Evolutionary conservation across 2,797 vertebrate genomes (phyloP), one percentile per base, ranked within the genome.

Genomic region (Leptatherina wallacei): DNA sequence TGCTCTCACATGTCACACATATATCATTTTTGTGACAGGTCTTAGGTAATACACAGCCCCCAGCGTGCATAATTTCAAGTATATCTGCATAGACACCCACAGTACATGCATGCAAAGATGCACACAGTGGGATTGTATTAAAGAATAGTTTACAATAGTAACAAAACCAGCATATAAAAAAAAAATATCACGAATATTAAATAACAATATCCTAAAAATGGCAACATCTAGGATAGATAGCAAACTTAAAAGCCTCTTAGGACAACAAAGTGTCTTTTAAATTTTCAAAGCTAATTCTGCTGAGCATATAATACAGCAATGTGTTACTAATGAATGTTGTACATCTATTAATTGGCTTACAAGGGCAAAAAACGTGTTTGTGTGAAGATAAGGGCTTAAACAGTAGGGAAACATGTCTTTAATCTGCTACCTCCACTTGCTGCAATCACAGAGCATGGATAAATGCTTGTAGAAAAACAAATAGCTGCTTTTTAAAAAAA

Each of bases 361-460:
- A 13, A 57, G 61, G 65, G 47, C 30, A 52, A 83, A 51, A 51
- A 85, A 85, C 81, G 63, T 80, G 85, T 74, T 42, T 62, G 33
- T 68, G 69, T 88, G 77, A 81, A 84, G 76, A 92, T 87, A 85
- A 73, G 61, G 36, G 64, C 24, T 65, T 65, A n/a, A 69, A 67
- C 40, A 66, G 66, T 8, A 11, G 13, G 27, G 47, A 71, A 74
- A 74, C 81, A 49, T 36, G 49, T 51, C 61, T 71, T 74, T 78
- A 57, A 84, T 86, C 69, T 75, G 52, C 49, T 76, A 82, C 78
- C 64, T 72, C 69, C 40, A 71, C 30, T 59, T 40, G 71, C 38
- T 42, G 22, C 65, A 54, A 52, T 27, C 49, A 52, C 71, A 80
- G 69, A 87, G n/a, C 36, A 29, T 3, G 58, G 51, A 38, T 22